Evolutionary conservation across 2,888 invertebrate species (phyloP), one percentile per base, ranked within the genome.

Genomic region (Spodoptera picta): DNA sequence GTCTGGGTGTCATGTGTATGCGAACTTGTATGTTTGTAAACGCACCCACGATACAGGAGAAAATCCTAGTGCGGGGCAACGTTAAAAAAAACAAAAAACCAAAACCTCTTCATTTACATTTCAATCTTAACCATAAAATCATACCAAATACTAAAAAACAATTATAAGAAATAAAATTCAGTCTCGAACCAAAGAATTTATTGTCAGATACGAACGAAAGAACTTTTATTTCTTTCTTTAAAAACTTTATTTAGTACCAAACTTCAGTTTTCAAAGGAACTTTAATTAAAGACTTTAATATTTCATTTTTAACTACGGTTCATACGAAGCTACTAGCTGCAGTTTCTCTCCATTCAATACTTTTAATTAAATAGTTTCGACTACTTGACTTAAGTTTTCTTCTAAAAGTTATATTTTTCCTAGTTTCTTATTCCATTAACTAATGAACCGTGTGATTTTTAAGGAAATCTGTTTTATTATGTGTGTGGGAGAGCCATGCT

Each of bases 251-350:
- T 63, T 58, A 58, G 62, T 61, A 65, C 27, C 46, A 6, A 66
- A 71, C 52, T 67, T 60, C 47, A 75, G 49, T 77, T 53, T 27
- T 41, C 36, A 12, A 50, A 60, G 53, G 4, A 63, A 75, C 60
- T 78, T 77, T 73, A 73, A 77, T 75, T 78, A 73, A 78, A 78
- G 27, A 78, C 61, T 70, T 78, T 75, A 48, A 65, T 70, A 70
- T 73, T 77, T 73, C 51, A 73, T 65, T 69, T 64, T 65, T 24
- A 77, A 72, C 66, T 66, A 61, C 36, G 36, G 7, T 36, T 36
- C 36, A 9, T 36, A 36, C 36, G 36, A 9, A 36, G 36, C 0
- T 36, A 36, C 36, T 36, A 1, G 36, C 23, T 58, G 41, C 51
- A 9, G 44, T 42, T 52, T 61, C 36, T 58, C 47, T 53, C 27